phyloP scores from a whole-genome alignment of 2,888 invertebrate species.

The Tridacna gigas region DNA sequence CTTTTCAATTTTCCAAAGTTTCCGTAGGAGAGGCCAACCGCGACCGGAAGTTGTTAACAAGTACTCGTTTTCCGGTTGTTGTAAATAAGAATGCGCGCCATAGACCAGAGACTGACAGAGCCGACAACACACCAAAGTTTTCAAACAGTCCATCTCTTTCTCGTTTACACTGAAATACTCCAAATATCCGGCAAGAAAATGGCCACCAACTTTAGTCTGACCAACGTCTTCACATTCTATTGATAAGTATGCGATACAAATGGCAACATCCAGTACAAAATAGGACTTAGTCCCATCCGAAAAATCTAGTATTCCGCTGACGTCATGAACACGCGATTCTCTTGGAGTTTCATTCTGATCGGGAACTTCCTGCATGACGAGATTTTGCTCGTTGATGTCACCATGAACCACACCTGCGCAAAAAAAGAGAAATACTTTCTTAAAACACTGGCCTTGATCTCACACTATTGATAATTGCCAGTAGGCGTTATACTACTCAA shows the following conservation, averaged over 20 bases:
- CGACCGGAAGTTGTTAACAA: constrained; percentile 88
- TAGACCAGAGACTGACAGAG: constrained; percentile 93
- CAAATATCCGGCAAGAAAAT: constrained; percentile 92
- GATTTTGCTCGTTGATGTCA: constrained; percentile 95
- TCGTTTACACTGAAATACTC: constrained; percentile 88
- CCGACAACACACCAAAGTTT: constrained; percentile 91
- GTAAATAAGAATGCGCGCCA: constrained; percentile 90
- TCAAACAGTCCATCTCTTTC: constrained; percentile 89
- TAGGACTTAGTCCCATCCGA: constrained; percentile 90
- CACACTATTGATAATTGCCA: too few relatives aligned
- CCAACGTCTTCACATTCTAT: constrained; percentile 88
- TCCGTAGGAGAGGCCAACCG: constrained; percentile 79
- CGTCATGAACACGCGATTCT: constrained; percentile 86
- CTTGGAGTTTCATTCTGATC: constrained; percentile 80
- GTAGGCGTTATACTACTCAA: too few relatives aligned
- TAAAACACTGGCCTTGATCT: background rate
- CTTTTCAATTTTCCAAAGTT: constrained; percentile 68
- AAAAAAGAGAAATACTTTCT: background rate
- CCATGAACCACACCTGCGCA: constrained; percentile 91
- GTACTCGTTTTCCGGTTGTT: constrained; percentile 92
- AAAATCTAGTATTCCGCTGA: constrained; percentile 93
- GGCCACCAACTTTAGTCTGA: constrained; percentile 81
- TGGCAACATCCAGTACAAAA: constrained; percentile 92
- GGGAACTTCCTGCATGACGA: constrained; percentile 87
- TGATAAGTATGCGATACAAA: constrained; percentile 92